phyloP scores from a whole-genome alignment of 2,113 vertebrate genomes.

The Corydoras sp. region DNA sequence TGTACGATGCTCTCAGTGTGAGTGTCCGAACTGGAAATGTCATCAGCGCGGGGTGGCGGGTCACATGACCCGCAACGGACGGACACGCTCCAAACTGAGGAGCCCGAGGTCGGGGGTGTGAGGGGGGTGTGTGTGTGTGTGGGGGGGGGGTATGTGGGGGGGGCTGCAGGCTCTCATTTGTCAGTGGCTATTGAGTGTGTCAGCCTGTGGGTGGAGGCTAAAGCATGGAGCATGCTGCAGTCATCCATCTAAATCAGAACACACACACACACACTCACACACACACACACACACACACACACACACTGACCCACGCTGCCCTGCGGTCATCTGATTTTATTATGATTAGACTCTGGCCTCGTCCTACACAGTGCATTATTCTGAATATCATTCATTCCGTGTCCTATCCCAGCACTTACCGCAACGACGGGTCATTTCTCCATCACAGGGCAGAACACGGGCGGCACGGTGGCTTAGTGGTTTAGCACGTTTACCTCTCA shows the following conservation, averaged over 20 bases:
- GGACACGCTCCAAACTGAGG: not conserved
- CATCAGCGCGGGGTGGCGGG: not conserved
- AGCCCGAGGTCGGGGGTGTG: slow-evolving; percentile 8
- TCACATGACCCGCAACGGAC: slow-evolving; percentile 3
- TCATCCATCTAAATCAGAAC: slow-evolving; percentile 48
- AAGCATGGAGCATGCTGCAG: slow-evolving; percentile 43
- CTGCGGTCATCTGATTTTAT: not conserved
- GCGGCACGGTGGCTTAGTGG: no score
- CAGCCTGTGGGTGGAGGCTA: slow-evolving; percentile 44
- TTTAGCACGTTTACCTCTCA: no score
- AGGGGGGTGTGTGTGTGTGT: not conserved
- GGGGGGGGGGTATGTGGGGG: not conserved
- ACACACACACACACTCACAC: slow-evolving; percentile 17
- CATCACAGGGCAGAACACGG: no score
- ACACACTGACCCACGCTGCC: not conserved
- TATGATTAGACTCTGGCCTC: not conserved
- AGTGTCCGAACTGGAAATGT: slow-evolving; percentile 10
- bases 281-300: slow-evolving; percentile 9
- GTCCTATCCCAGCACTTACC: no score
- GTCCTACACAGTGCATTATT: not conserved
- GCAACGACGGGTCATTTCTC: no score
- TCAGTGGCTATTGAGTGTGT: slow-evolving; percentile 52
- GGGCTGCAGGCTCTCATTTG: slow-evolving; percentile 47
- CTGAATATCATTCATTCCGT: no score
- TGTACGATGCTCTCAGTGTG: not conserved